phyloP scores from a whole-genome alignment of 2,797 vertebrate species.

The Notoglanidium macrostoma region DNA sequence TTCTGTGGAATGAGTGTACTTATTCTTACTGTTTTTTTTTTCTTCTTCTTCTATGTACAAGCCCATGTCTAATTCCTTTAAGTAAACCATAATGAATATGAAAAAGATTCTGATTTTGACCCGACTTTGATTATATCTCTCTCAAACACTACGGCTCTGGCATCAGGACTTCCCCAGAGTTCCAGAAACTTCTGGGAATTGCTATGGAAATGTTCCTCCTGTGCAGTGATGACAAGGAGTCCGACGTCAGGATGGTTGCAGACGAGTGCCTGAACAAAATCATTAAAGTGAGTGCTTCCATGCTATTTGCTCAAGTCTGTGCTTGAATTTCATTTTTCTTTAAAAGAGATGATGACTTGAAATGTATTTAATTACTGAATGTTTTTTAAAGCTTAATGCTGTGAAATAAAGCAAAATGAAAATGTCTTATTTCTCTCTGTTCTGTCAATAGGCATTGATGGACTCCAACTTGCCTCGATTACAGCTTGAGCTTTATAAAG shows the following conservation, averaged over 20 bases:
- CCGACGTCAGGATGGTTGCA: slow-evolving; percentile 97
- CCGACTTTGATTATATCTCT: slow-evolving; percentile 10
- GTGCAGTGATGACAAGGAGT: slow-evolving; percentile 93
- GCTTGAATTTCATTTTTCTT: not conserved
- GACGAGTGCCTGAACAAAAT: slow-evolving; percentile 99
- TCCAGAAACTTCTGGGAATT: slow-evolving; percentile 96
- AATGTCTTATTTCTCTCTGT: not conserved
- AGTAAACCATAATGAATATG: not conserved
- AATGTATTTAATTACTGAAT: not conserved
- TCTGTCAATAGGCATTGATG: slow-evolving; percentile 86
- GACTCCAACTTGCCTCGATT: slow-evolving; percentile 94
- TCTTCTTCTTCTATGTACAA: not conserved
- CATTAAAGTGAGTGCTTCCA: slow-evolving; percentile 86
- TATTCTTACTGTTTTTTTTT: not conserved
- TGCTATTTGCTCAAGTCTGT: not conserved
- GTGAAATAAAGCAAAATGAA: not conserved
- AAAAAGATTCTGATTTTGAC: not conserved
- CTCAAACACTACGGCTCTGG: slow-evolving; percentile 50
- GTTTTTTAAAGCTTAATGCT: not conserved
- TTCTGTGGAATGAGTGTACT: not conserved
- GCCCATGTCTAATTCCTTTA: not conserved
- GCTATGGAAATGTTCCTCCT: slow-evolving; percentile 98
- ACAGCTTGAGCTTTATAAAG: slow-evolving; percentile 97
- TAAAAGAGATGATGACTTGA: not conserved
- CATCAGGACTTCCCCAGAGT: slow-evolving; percentile 94